These are phyloP conservation scores for Motacilla alba DNA, from an alignment of 2,113 vertebrate genomes.

Conservation along the genomic window DNA sequence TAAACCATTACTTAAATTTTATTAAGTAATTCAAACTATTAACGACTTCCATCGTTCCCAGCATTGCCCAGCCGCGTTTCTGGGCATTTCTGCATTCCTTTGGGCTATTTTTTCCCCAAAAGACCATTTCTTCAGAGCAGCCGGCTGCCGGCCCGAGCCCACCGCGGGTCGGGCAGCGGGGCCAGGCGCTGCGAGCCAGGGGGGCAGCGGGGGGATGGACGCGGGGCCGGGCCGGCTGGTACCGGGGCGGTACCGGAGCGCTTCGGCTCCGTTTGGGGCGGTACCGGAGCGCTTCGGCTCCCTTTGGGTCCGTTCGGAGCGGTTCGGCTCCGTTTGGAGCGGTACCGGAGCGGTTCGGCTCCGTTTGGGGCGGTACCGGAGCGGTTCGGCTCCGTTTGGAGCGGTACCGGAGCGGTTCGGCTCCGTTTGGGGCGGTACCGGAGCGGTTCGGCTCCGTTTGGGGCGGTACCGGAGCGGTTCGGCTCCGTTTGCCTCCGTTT, in stretches of 20 bases:
- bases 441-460: too few relatives aligned
- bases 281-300: too few relatives aligned
- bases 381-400: not conserved
- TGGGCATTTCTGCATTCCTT: not conserved
- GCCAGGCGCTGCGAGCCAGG: not conserved
- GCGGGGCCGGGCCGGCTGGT: not conserved
- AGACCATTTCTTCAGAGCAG: too few relatives aligned
- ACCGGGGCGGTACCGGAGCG: too few relatives aligned
- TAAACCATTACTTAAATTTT: not conserved
- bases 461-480: too few relatives aligned
- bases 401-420: too few relatives aligned
- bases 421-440: too few relatives aligned
- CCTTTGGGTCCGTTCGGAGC: not conserved
- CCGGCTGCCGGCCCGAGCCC: not conserved
- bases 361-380: not conserved
- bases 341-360: too few relatives aligned
- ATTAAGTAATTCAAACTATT: too few relatives aligned
- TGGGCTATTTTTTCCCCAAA: not conserved
- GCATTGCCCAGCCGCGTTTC: not conserved
- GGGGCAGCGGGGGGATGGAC: not conserved
- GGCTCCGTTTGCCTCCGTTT: too few relatives aligned
- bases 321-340: not conserved
- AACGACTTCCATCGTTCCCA: accelerated
- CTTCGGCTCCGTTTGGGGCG: too few relatives aligned
- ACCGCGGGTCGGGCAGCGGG: not conserved